These are phyloP conservation scores for Threskiornis aethiopicus DNA, from an alignment of 2,797 vertebrate genomes.

Conservation along the genomic window DNA sequence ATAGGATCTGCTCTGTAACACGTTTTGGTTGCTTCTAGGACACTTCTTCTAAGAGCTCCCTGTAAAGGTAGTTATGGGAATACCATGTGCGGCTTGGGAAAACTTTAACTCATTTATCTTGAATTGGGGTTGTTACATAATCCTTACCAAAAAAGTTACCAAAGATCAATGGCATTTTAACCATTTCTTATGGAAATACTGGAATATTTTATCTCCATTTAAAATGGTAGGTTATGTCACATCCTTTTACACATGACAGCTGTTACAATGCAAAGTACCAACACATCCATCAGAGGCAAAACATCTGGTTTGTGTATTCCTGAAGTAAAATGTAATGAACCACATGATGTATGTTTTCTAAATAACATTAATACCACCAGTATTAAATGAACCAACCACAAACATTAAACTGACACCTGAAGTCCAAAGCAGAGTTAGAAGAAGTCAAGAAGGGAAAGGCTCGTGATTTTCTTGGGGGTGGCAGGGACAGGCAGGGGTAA, in stretches of 20 bases:
- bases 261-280: background rate
- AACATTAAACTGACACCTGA: background rate
- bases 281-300: background rate
- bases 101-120: background rate
- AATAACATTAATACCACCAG: background rate
- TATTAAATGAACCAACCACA: background rate
- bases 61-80: background rate
- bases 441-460: background rate
- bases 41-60: background rate
- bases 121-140: background rate
- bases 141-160: background rate
- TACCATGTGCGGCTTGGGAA: background rate
- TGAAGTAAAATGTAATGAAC: background rate
- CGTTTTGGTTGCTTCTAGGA: background rate
- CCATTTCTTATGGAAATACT: background rate
- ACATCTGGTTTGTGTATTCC: background rate
- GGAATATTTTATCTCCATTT: background rate
- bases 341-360: background rate
- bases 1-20: background rate
- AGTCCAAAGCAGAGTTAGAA: background rate
- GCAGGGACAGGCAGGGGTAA: background rate
- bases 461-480: background rate
- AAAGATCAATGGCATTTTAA: background rate
- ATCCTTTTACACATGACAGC: background rate
- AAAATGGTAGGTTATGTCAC: background rate